A percentile compares a stretch with the other conserved stretches of the same genome.
These are phyloP conservation scores for Apolygus lucorum DNA, from an alignment of 1,140 invertebrate species.

Conservation along the genomic window DNA sequence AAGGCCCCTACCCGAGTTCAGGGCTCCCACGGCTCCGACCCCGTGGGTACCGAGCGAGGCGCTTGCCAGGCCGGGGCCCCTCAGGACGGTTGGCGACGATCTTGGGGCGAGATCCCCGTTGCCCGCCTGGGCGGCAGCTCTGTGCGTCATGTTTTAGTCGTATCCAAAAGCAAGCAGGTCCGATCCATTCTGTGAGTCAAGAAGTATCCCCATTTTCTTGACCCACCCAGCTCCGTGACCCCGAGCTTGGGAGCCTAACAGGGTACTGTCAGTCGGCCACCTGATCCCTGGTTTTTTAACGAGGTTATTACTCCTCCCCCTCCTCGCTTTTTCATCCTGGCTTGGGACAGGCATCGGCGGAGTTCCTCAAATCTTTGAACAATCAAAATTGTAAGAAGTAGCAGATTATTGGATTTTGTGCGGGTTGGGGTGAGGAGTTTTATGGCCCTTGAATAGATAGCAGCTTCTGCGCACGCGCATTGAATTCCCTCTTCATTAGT, in stretches of 20 bases:
- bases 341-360: not conserved
- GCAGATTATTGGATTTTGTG: no score
- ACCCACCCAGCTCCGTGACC: not conserved
- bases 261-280: not conserved
- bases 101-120: not conserved
- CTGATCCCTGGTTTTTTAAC: not conserved
- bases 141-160: not conserved
- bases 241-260: not conserved
- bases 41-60: not conserved
- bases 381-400: no score
- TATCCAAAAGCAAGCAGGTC: not conserved
- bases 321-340: not conserved
- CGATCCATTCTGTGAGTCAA: not conserved
- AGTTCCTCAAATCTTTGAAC: no score
- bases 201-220: not conserved
- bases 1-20: not conserved
- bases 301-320: not conserved
- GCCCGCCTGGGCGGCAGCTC: not conserved
- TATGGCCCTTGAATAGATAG: no score
- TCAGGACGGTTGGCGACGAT: not conserved
- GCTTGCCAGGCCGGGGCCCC: not conserved
- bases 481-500: no score
- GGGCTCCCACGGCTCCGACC: not conserved
- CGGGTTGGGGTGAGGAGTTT: no score
- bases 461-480: no score